Base-by-base conservation (phyloP, 2,888 invertebrate species). In the Criorhina ranunculi region DNA sequence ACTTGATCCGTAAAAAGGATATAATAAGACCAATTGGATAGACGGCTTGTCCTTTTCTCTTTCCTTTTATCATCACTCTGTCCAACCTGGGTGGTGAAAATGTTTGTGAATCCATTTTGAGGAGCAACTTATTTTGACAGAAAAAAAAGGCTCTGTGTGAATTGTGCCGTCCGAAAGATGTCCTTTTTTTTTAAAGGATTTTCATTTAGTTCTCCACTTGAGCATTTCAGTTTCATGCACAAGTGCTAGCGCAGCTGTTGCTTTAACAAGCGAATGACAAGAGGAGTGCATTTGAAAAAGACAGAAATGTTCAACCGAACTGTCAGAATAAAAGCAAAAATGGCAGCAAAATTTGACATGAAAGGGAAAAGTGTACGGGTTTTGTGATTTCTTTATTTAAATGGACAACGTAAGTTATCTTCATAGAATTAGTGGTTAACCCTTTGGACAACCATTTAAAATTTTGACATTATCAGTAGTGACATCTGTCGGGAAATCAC, bases 261-360 rank as follows among this genome's bases (percentile, higher is more conserved):
- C 59, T 70, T 29, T 29, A 11, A 33, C 5, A 24, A 29, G 6
- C 49, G 24, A 37, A 9, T 44, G 42, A 46, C 12, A 15, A 29
- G 8, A n/a, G 15, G 29, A 19, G 12, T 7, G 51, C 5, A 15
- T 11, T n/a, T 55, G 44, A 19, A 11, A n/a, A 7, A 11, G 19
- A 9, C 19, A 11, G 35, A 44, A 57, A 55, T 57, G 44, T 24
- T 19, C 24, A 55, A 69, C 31, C 33, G 33, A 55, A 33, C 33
- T 55, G 12, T 44, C 44, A 19, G 67, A 55, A 44, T 44, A 12
- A 55, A 55, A 55, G 11, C 42, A 44, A 17, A 35, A 35, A 24
- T 7, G 69, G 1, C 17, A 33, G 69, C 31, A 57, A 57, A 69
- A 69, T 44, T 69, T 24, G 69, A 69, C 44, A 40, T 11, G 12